Base-by-base conservation (phyloP, 2,888 invertebrate genomes). In the Elysia crispata region DNA sequence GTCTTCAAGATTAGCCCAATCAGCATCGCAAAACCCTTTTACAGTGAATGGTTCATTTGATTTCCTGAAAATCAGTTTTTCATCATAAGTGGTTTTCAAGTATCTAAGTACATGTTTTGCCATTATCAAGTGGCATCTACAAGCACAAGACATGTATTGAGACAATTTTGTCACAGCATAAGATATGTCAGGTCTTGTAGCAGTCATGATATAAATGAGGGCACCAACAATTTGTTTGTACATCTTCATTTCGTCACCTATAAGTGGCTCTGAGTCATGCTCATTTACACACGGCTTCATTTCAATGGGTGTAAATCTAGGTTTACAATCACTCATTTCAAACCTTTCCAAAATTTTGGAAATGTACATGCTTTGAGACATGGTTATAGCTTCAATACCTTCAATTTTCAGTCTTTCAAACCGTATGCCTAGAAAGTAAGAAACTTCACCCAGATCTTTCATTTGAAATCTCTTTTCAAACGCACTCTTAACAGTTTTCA, bases 371-470 rank as follows among this genome's bases (percentile, higher is more conserved):
- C 18, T 66, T 49, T 82, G 79, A 18, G 15, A 69, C 74, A 80
- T 80, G 23, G 31, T 67, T n/a, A 80, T 28, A 64, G 5, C 3
- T 41, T 3, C 41, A 15, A 3, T 23, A 8, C 25, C 11, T 41
- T 41, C 41, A 41, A 3, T 15, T 5, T 23, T 60, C n/a, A 23
- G 6, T 23, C n/a, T 25, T 6, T 75, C 50, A 78, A 83, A 83
- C 18, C 73, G 60, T 73, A 82, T 81, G n/a, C 80, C 78, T 49
- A 82, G 67, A 70, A 83, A 82, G 18, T 54, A 81, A 49, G 60
- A 60, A 8, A 80, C 41, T 33, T 66, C 70, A 1, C 82, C 83
- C 1, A 82, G 50, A 75, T 82, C 82, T 74, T 83, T 82, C 83
- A 82, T 82, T 49, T 77, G n/a, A 25, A 60, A 60, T 23, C 6